Base-by-base conservation (phyloP, 2,888 invertebrate genomes). In the Drosophila birchii region DNA sequence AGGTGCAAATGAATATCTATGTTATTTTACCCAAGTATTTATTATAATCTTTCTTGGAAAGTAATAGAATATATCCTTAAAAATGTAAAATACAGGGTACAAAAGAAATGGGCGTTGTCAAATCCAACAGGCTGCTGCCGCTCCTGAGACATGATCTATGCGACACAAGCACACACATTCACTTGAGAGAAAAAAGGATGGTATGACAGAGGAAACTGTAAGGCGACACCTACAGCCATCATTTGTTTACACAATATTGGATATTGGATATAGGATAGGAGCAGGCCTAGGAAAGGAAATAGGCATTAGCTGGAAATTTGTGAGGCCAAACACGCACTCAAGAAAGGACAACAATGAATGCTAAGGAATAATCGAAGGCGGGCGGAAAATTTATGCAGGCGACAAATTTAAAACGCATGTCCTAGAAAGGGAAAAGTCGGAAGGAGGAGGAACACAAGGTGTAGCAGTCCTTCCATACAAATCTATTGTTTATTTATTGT, bases 221-320 rank as follows among this genome's bases (percentile, higher is more conserved):
- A 84, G 84, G 57, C 63, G 88, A 84, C 84, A 84, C 84, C 84
- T 84, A 82, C 75, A 75, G 78, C 80, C 79, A 86, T 86, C 87
- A 88, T 88, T 86, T 86, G 86, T 86, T 86, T 86, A 86, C 86
- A 86, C 84, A 86, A 86, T 88, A 86, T 86, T 86, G 86, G 81
- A 84, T 83, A 83, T 83, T 73, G 85, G 87, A 75, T 75, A 79
- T 75, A 79, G 76, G 71, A 60, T 69, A 53, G 49, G 43, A 49
- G 36, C 57, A n/a, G 43, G 59, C 18, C 26, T 20, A 36, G 53
- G 69, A 85, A 72, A 85, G 87, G 86, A 87, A 84, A 85, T 75
- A 69, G 88, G 86, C 75, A 84, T 87, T 84, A 84, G 84, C 83
- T 80, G 68, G 74, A 85, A 87, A 84, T 84, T 84, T 84, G 84